Conservation (phyloP, 2,797 vertebrate genomes). For the Carcharodon carcharias region DNA sequence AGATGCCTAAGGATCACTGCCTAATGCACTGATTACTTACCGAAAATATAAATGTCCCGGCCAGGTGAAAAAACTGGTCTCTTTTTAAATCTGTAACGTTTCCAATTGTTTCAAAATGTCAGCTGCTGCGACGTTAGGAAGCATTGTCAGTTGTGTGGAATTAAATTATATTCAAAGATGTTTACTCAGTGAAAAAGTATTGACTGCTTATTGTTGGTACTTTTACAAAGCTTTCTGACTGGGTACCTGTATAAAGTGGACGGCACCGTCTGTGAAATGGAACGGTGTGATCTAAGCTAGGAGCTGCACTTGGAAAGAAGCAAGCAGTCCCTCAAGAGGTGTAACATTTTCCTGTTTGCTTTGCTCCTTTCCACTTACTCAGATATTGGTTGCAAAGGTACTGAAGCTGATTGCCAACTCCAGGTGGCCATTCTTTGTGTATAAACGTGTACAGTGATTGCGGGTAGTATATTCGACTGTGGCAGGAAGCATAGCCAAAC, state of each 20-base stretch:
- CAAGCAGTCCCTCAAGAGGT: not conserved
- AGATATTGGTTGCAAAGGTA: not conserved
- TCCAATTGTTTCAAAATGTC: constrained; percentile 8
- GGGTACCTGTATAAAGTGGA: not conserved
- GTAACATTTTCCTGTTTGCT: not conserved
- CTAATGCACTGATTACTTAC: not conserved
- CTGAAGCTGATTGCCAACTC: not conserved
- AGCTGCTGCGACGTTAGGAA: not conserved
- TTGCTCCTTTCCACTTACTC: not conserved
- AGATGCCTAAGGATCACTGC: no score
- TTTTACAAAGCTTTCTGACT: not conserved
- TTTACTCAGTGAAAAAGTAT: not conserved
- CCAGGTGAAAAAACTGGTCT: not conserved
- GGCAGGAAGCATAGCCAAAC: not conserved
- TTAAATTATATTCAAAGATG: not conserved
- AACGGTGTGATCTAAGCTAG: not conserved
- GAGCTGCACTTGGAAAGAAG: not conserved
- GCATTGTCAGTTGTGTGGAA: not conserved
- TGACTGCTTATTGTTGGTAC: not conserved
- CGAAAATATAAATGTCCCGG: not conserved
- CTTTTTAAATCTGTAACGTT: not conserved
- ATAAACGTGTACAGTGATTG: not conserved
- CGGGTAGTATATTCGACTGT: not conserved
- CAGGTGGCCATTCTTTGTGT: not conserved
- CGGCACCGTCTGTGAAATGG: not conserved